Evolutionary conservation across 30 jellyfish, hydroid and myxozoan species (phyloP).

Genomic region (Mastigias papua): DNA sequence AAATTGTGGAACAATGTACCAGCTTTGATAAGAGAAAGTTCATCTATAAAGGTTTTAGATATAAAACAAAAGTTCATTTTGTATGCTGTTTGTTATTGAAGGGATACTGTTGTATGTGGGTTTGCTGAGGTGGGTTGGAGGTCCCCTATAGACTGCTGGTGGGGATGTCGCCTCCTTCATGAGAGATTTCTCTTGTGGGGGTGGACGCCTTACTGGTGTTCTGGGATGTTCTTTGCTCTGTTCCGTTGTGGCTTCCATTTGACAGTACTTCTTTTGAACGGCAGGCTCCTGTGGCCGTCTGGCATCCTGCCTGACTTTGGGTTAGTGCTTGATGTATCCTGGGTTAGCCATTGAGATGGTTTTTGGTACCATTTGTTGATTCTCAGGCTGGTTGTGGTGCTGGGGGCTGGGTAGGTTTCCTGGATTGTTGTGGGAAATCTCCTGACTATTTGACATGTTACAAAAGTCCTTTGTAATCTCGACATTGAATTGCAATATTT

Average conservation of each 20-base stretch:
- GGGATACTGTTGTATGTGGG: background rate
- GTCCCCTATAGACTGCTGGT: background rate
- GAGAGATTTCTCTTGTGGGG: background rate
- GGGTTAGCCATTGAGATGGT: too few relatives aligned
- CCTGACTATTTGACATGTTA: too few relatives aligned
- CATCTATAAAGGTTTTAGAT: background rate
- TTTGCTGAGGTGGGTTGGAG: constrained; percentile 5
- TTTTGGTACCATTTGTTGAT: too few relatives aligned
- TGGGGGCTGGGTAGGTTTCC: too few relatives aligned
- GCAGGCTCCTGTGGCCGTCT: background rate
- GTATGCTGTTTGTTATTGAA: background rate
- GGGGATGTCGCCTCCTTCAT: constrained; percentile 7
- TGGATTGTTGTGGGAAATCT: too few relatives aligned
- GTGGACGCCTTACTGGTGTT: background rate
- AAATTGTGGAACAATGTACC: constrained; percentile 3
- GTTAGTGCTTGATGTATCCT: too few relatives aligned
- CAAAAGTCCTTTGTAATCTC: too few relatives aligned
- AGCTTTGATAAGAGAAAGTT: background rate
- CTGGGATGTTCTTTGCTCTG: background rate
- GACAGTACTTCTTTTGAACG: background rate
- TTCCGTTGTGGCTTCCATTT: background rate
- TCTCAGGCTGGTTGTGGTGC: too few relatives aligned
- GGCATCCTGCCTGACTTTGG: too few relatives aligned
- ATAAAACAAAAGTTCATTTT: background rate
- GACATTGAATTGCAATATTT: too few relatives aligned